Evolutionary conservation across 2,797 vertebrate genomes (phyloP).

Genomic region (Syndactyla subalaris): DNA sequence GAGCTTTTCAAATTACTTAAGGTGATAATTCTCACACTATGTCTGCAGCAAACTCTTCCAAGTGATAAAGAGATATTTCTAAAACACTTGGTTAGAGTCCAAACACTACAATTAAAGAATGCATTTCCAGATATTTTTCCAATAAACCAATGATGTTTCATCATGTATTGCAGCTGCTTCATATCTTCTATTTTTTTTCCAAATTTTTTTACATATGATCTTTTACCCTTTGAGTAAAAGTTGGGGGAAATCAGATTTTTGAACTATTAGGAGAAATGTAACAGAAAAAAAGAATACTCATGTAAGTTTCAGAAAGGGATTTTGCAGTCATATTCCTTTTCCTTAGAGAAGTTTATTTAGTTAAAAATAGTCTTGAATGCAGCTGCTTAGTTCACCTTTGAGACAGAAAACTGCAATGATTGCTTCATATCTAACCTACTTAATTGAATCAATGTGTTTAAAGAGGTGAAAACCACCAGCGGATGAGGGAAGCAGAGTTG

Average conservation of each 20-base stretch:
- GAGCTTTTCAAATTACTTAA: background rate
- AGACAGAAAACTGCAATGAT: background rate
- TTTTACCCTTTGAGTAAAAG: background rate
- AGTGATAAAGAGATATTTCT: background rate
- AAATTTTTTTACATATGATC: background rate
- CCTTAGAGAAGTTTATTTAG: background rate
- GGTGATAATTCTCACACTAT: background rate
- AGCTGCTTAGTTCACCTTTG: slow-evolving; percentile 11
- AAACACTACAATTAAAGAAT: background rate
- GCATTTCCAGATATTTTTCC: background rate
- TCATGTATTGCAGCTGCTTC: background rate
- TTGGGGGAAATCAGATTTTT: background rate
- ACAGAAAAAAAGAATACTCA: background rate
- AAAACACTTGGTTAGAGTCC: background rate
- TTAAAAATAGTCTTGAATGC: background rate
- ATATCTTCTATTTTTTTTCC: background rate
- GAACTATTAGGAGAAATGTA: background rate
- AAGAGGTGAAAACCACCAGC: slow-evolving; percentile 18
- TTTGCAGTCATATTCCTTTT: background rate
- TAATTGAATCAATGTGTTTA: slow-evolving; percentile 34
- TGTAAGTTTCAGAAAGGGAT: background rate
- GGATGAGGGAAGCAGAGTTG: background rate
- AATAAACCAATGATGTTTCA: background rate
- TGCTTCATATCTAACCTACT: slow-evolving; percentile 2
- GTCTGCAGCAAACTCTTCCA: background rate